A percentile compares a stretch with the other conserved stretches of the same genome.
Evolutionary conservation across 2,113 vertebrate genomes (phyloP).

Genomic region (Phaetusa simplex): DNA sequence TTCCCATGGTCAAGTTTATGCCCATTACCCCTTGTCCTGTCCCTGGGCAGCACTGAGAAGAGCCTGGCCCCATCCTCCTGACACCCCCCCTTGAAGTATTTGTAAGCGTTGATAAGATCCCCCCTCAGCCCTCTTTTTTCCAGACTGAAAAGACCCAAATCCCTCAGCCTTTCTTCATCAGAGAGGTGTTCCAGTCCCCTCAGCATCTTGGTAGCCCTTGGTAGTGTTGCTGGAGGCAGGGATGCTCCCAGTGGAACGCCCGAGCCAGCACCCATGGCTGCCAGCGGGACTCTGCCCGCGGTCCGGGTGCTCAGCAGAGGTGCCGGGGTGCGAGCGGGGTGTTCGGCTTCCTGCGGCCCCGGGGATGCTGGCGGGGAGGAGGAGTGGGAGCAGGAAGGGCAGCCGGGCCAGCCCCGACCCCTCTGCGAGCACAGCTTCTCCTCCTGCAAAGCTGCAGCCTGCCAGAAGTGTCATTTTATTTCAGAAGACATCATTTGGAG

Average conservation of each 20-base stretch:
- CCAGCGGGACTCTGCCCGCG: rapidly evolving
- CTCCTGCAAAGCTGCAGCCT: not conserved
- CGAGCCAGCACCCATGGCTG: not conserved
- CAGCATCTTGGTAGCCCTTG: too few species aligned
- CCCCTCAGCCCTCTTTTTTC: too few species aligned
- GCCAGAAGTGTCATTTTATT: not conserved
- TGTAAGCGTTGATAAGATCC: too few species aligned
- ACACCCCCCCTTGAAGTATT: too few species aligned
- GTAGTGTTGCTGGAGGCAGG: not conserved
- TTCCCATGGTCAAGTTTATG: too few species aligned
- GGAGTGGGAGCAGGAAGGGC: rapidly evolving
- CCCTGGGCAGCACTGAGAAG: too few species aligned
- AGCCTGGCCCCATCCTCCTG: too few species aligned
- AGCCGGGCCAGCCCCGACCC: rapidly evolving
- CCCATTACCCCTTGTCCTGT: too few species aligned
- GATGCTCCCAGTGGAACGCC: rapidly evolving
- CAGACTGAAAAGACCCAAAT: too few species aligned
- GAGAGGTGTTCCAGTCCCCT: too few species aligned
- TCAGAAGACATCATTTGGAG: not conserved
- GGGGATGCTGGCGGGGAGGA: not conserved
- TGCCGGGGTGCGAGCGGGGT: rapidly evolving
- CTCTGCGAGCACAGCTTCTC: rapidly evolving
- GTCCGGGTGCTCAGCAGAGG: not conserved
- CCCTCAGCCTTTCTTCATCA: too few species aligned
- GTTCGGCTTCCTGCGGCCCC: rapidly evolving